Conservation (phyloP, 2,113 vertebrate genomes). For the Eonycteris spelaea region DNA sequence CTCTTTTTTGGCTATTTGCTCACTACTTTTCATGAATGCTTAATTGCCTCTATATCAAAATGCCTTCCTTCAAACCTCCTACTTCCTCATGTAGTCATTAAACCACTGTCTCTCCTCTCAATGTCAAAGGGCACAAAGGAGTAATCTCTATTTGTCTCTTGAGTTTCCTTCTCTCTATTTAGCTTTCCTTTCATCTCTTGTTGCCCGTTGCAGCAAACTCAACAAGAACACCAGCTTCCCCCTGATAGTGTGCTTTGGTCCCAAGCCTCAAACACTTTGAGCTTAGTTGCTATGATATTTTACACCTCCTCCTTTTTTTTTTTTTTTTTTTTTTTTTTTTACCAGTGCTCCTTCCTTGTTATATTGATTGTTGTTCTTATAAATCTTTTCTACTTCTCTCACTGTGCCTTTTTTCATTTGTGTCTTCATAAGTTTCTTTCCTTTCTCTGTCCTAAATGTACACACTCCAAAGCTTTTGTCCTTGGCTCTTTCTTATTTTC, state of each 20-base stretch:
- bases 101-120: not conserved
- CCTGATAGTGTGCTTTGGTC: not conserved
- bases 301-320: not conserved
- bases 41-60: not conserved
- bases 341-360: not conserved
- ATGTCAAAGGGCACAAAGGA: not conserved
- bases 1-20: not conserved
- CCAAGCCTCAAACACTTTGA: not conserved
- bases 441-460: not conserved
- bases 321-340: too few relatives aligned
- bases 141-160: not conserved
- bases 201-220: not conserved
- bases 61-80: not conserved
- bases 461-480: not conserved
- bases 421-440: not conserved
- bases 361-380: not conserved
- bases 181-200: not conserved
- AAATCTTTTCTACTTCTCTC: not conserved
- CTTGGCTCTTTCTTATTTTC: not conserved
- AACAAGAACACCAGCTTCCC: not conserved
- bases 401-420: not conserved
- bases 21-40: not conserved
- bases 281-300: not conserved
- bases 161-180: not conserved
- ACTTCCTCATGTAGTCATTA: not conserved